These are phyloP conservation scores for Canis aureus DNA, from an alignment of 2,113 vertebrate species.

Conservation along the genomic window DNA sequence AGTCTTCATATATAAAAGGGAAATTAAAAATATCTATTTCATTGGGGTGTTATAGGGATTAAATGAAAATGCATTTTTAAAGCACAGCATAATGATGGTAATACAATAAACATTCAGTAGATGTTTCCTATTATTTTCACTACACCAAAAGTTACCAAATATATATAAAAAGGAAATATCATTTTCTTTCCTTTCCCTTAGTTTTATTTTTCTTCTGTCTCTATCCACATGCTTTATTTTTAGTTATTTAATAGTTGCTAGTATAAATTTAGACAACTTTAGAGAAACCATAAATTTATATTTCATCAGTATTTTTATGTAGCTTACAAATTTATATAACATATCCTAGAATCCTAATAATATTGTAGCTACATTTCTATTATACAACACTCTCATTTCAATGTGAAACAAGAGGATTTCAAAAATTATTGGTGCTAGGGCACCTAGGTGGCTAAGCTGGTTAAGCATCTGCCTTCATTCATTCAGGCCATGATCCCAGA, in stretches of 20 bases:
- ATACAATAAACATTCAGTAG: background rate
- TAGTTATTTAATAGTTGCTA: background rate
- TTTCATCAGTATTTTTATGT: background rate
- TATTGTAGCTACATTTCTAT: background rate
- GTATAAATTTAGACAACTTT: background rate
- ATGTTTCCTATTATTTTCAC: background rate
- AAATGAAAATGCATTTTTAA: constrained; percentile 2
- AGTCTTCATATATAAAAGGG: background rate
- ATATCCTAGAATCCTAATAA: background rate
- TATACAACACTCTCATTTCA: background rate
- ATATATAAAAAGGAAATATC: background rate
- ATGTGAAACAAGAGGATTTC: background rate
- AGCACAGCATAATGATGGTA: background rate
- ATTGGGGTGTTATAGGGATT: background rate
- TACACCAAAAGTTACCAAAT: background rate
- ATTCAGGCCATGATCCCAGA: background rate
- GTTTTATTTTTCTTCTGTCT: background rate
- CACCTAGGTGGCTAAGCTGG: background rate
- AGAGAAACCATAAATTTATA: background rate
- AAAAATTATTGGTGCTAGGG: background rate
- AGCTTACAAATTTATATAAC: background rate
- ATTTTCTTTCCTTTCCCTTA: background rate
- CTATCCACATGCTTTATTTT: background rate
- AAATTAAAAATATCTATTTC: background rate
- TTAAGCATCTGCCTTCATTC: background rate